These are phyloP conservation scores for Aepyceros melampus DNA, from an alignment of 2,113 vertebrate genomes.

Conservation along the genomic window DNA sequence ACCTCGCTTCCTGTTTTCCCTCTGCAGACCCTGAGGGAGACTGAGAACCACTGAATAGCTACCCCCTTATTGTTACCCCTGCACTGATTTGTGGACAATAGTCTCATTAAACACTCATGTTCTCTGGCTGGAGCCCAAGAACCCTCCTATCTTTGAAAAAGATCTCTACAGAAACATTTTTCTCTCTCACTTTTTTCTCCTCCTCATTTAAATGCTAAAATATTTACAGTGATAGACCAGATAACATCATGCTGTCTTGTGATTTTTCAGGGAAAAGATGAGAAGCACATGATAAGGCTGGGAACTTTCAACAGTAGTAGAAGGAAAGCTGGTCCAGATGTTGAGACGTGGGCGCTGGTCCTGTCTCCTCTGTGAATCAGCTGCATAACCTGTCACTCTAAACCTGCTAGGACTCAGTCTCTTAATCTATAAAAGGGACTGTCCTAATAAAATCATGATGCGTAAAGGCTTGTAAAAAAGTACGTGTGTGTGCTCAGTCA, in stretches of 20 bases:
- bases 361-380: not conserved
- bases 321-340: not conserved
- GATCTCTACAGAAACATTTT: conserved; percentile 37
- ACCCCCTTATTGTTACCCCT: not conserved
- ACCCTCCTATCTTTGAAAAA: conserved; percentile 3
- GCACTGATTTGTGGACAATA: conserved; percentile 42
- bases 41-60: not conserved
- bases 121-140: conserved; percentile 26
- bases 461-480: not conserved
- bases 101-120: conserved; percentile 26
- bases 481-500: not conserved
- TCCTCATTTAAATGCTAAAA: conserved; percentile 45
- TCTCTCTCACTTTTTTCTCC: not conserved
- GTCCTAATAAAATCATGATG: not conserved
- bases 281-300: not conserved
- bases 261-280: conserved; percentile 17
- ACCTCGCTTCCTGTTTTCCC: conserved; percentile 18
- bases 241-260: conserved; percentile 1
- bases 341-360: not conserved
- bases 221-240: not conserved
- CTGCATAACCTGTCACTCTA: not conserved
- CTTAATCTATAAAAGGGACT: not conserved
- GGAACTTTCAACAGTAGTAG: not conserved
- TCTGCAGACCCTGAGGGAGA: not conserved
- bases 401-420: not conserved